phyloP scores from a whole-genome alignment of 2,888 invertebrate species.

The Spisula solida region DNA sequence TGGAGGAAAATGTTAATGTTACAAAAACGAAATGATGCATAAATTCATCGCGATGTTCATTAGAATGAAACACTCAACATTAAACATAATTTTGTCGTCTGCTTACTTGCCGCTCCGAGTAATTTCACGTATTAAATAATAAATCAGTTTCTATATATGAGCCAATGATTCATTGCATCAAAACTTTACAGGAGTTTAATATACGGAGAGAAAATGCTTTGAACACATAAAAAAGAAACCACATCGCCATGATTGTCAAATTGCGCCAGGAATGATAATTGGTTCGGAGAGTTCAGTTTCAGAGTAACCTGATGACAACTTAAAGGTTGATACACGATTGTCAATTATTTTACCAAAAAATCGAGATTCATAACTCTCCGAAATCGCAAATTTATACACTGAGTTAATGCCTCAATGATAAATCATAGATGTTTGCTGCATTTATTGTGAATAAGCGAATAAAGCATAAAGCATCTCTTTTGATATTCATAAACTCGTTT shows the following conservation, averaged over 20 bases:
- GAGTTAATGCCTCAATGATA: too few species aligned
- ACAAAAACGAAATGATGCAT: slow-evolving; percentile 13
- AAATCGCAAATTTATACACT: too few species aligned
- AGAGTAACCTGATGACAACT: background rate
- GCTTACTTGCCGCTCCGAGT: background rate
- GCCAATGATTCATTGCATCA: background rate
- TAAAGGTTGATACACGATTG: background rate
- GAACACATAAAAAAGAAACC: background rate
- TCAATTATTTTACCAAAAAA: background rate
- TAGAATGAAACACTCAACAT: background rate
- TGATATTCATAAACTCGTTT: too few species aligned
- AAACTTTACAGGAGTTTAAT: background rate
- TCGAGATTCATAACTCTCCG: too few species aligned
- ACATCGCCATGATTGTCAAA: slow-evolving; percentile 4
- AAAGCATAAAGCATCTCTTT: too few species aligned
- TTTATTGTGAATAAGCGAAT: too few species aligned
- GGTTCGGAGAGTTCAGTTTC: background rate
- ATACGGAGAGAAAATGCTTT: background rate
- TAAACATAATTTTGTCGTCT: slow-evolving; percentile 21
- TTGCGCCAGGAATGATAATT: background rate
- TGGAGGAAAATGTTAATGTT: slow-evolving; percentile 8
- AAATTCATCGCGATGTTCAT: background rate
- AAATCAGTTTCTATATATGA: background rate
- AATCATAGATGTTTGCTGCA: too few species aligned
- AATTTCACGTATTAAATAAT: background rate